A percentile compares a stretch with the other conserved stretches of the same genome.
Evolutionary conservation across 2,888 invertebrate genomes (phyloP).

Genomic region (Drosophila subsilvestris): DNA sequence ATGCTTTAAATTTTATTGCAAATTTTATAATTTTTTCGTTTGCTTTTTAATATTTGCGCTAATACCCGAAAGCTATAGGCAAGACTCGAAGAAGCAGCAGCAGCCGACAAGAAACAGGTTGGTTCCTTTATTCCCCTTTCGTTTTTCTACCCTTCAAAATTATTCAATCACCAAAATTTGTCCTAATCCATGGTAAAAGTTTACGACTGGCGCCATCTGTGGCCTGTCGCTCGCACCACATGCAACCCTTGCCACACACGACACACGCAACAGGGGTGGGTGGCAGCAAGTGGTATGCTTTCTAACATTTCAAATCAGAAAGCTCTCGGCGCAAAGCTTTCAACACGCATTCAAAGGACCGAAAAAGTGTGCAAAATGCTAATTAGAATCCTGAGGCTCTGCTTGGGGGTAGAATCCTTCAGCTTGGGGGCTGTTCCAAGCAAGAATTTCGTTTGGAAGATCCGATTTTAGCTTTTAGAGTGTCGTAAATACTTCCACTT

Average conservation of each 20-base stretch:
- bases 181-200: background rate
- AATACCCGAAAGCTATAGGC: background rate
- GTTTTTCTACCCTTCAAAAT: background rate
- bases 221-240: conserved; percentile 38
- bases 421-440: conserved; percentile 15
- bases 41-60: conserved; percentile 30
- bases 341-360: conserved; percentile 31
- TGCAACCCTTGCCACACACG: conserved; percentile 35
- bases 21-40: conserved; percentile 9
- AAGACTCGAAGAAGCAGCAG: background rate
- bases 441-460: background rate
- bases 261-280: conserved; percentile 7
- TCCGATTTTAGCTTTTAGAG: no score
- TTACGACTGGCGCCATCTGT: conserved; percentile 61
- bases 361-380: conserved; percentile 8
- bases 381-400: conserved; percentile 14
- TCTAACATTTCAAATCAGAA: conserved; percentile 75
- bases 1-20: conserved; percentile 47
- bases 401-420: conserved; percentile 8
- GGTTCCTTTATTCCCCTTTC: conserved; percentile 1
- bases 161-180: conserved; percentile 9
- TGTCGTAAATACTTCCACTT: conserved; percentile 3
- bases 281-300: conserved; percentile 51
- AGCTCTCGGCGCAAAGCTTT: conserved; percentile 69
- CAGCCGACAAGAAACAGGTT: conserved; percentile 22